Evolutionary conservation across 2,113 vertebrate genomes (phyloP).

Genomic region (Malaclemys terrapin): DNA sequence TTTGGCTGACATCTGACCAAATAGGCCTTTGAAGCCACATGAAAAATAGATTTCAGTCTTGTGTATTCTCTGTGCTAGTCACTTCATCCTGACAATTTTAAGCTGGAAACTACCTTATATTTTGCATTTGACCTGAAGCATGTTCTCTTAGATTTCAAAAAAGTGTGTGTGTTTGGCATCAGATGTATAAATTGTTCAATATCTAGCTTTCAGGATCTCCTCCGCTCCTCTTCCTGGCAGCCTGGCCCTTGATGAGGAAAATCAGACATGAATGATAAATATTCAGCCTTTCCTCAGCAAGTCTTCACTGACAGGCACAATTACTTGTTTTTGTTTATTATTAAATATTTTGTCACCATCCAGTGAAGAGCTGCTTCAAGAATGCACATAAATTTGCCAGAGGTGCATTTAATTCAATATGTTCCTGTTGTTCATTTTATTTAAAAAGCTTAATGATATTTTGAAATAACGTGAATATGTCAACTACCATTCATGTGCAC

Average conservation of each 20-base stretch:
- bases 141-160: neutral
- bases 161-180: neutral
- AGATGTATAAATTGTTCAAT: neutral
- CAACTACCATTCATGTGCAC: neutral
- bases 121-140: neutral
- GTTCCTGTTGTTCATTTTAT: neutral
- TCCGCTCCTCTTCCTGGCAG: neutral
- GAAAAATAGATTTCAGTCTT: neutral
- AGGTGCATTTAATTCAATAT: rapidly evolving
- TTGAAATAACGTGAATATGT: neutral
- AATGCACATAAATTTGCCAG: neutral
- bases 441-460: neutral
- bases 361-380: neutral
- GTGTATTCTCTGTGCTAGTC: neutral
- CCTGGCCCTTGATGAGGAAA: neutral
- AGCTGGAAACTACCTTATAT: neutral
- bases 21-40: neutral
- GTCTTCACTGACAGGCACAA: rapidly evolving
- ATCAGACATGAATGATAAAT: neutral
- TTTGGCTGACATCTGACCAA: neutral
- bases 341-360: rapidly evolving
- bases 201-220: neutral
- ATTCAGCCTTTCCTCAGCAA: rapidly evolving
- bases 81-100: neutral
- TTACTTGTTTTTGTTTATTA: rapidly evolving